Evolutionary conservation across 2,797 vertebrate species (phyloP), one percentile per base, ranked within the genome.

Genomic region (Paedocypris micromegethes): DNA sequence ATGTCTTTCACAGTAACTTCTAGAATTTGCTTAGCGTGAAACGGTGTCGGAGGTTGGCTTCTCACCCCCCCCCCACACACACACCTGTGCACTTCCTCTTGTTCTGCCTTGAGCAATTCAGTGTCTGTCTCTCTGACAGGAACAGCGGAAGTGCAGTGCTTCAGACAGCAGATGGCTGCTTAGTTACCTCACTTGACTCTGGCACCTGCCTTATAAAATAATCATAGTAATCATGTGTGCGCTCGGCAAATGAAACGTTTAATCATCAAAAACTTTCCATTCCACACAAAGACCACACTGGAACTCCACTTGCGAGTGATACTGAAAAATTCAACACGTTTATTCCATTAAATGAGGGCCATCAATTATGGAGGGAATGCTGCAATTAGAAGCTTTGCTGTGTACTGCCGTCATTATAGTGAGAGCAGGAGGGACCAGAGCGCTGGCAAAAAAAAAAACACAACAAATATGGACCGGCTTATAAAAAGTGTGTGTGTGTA

Each of bases 101-200:
- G 72, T 81, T 79, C 80, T 2, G 81, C 84, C 86, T 82, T 82
- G 85, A 85, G 75, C 77, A 75, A 84, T 85, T 82, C 81, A 85
- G 81, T 83, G 80, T 81, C 23, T 23, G 23, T 23, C 74, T 79
- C 66, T 79, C 73, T 82, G 80, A 83, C 78, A 79, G 81, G 70
- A 67, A 45, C 80, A 84, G 83, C 83, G 79, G 85, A 74, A 68
- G 68, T 68, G 76, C 61, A 54, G 58, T 57, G 83, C 76, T 80
- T 74, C 64, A 82, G 77, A 78, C 71, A 75, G 78, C 88, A 89
- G 87, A 86, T 89, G 86, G 79, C 53, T 59, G 42, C 46, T 85
- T 86, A 23, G 23, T 23, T 23, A 84, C 85, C 85, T 87, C 75
- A 78, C 76, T 76, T 87, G 85, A 88, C 85, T 84, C 80, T 66